These are phyloP conservation scores for Enoplosus armatus DNA, from an alignment of 2,797 vertebrate genomes.

Conservation along the genomic window DNA sequence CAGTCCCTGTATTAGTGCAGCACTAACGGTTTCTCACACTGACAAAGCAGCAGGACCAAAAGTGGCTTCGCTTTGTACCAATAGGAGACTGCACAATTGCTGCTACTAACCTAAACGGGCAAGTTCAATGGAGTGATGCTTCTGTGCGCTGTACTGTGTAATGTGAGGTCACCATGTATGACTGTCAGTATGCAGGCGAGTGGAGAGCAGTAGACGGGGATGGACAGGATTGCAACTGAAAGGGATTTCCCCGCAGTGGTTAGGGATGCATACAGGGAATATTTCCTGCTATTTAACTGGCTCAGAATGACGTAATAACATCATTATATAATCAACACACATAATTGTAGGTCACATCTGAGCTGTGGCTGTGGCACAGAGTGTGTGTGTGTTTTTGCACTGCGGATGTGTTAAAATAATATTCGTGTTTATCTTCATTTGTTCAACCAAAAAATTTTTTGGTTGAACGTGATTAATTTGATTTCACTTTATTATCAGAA, in stretches of 20 bases:
- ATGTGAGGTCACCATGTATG: slow-evolving; percentile 63
- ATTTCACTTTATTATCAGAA: too few species aligned
- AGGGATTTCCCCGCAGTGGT: slow-evolving; percentile 58
- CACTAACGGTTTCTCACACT: slow-evolving; percentile 39
- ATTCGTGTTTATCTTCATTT: slow-evolving; percentile 24
- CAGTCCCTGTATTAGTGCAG: slow-evolving; percentile 28
- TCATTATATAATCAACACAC: slow-evolving; percentile 56
- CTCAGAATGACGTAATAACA: slow-evolving; percentile 47
- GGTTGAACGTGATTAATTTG: neutral
- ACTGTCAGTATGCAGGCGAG: slow-evolving; percentile 41
- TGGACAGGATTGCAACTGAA: slow-evolving; percentile 37
- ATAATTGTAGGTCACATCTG: slow-evolving; percentile 38
- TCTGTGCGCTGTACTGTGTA: slow-evolving; percentile 44
- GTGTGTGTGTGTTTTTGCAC: slow-evolving; percentile 6
- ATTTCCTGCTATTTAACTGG: slow-evolving; percentile 31
- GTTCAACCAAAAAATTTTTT: slow-evolving; percentile 20
- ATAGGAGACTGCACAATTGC: slow-evolving; percentile 31
- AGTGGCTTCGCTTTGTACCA: neutral
- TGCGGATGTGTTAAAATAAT: neutral
- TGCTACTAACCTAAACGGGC: slow-evolving; percentile 58
- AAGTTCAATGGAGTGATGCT: slow-evolving; percentile 59
- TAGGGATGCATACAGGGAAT: slow-evolving; percentile 27
- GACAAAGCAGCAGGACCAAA: slow-evolving; percentile 51
- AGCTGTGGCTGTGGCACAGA: slow-evolving; percentile 23
- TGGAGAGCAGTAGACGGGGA: slow-evolving; percentile 20